These are phyloP conservation scores for Ennomos erosarius DNA, from an alignment of 2,888 invertebrate species.

Conservation along the genomic window DNA sequence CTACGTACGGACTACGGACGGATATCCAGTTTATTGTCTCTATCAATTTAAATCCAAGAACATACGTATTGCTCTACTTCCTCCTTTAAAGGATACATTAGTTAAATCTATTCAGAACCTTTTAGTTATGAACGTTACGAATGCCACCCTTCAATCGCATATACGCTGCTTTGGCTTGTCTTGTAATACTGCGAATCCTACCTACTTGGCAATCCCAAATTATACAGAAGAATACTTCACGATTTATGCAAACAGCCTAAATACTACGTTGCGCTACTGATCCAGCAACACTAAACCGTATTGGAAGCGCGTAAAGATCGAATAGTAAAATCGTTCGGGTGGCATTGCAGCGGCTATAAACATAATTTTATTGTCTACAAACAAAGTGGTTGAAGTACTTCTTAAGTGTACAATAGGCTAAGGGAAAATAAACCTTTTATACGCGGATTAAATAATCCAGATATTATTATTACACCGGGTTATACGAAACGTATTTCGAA, in stretches of 20 bases:
- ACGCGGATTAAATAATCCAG: too few species aligned
- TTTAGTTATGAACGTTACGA: conserved; percentile 26
- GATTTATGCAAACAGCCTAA: conserved; percentile 1
- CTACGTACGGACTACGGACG: conserved; percentile 19
- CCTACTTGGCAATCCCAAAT: too few species aligned
- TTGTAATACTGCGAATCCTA: too few species aligned
- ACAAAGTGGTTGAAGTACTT: conserved; percentile 6
- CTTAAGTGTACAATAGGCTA: too few species aligned
- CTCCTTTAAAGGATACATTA: conserved; percentile 40
- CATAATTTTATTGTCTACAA: conserved; percentile 6
- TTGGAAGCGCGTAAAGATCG: neutral
- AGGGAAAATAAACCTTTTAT: too few species aligned
- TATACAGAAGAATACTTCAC: conserved; percentile 2
- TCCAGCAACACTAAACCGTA: conserved; percentile 1
- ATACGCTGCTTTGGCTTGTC: conserved; percentile 37
- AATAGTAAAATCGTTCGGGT: neutral
- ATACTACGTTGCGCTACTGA: neutral
- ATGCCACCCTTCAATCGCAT: conserved; percentile 19
- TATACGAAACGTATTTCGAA: neutral
- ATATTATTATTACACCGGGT: too few species aligned
- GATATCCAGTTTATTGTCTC: conserved; percentile 21
- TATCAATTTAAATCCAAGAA: conserved; percentile 31
- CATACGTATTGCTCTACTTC: conserved; percentile 39
- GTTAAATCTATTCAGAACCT: conserved; percentile 24
- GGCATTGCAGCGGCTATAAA: conserved; percentile 6